phyloP scores from a whole-genome alignment of 2,888 invertebrate species.

The Phortica magna region DNA sequence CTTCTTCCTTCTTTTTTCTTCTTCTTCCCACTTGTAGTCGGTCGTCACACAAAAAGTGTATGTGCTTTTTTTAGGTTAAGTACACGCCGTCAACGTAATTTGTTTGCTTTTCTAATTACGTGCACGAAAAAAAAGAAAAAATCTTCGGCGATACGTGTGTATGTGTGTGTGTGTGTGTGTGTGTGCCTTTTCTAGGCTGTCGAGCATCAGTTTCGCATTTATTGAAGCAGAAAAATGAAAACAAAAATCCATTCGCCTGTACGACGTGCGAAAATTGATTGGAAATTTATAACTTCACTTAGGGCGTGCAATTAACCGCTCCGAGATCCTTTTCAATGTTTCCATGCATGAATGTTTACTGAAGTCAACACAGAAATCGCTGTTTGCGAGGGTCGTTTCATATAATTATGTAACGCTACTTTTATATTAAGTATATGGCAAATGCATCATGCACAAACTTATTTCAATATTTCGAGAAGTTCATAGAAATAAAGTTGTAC shows the following conservation, averaged over 20 bases:
- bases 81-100: slow-evolving; percentile 51
- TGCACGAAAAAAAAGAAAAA: slow-evolving; percentile 13
- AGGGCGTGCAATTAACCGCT: background rate
- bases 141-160: background rate
- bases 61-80: slow-evolving; percentile 43
- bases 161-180: background rate
- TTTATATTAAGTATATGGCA: too few species aligned
- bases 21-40: background rate
- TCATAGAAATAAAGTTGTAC: background rate
- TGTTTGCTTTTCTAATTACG: slow-evolving; percentile 64
- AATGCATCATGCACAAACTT: too few species aligned
- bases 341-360: too few species aligned
- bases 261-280: background rate
- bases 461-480: background rate
- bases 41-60: background rate
- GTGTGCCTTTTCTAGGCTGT: background rate
- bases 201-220: background rate
- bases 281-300: background rate
- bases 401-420: too few species aligned
- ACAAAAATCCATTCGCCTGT: background rate
- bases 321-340: background rate
- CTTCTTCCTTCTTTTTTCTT: slow-evolving; percentile 5
- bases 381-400: too few species aligned
- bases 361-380: too few species aligned
- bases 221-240: background rate